phyloP scores from a whole-genome alignment of 1,140 invertebrate genomes.

The Chionoecetes opilio region DNA sequence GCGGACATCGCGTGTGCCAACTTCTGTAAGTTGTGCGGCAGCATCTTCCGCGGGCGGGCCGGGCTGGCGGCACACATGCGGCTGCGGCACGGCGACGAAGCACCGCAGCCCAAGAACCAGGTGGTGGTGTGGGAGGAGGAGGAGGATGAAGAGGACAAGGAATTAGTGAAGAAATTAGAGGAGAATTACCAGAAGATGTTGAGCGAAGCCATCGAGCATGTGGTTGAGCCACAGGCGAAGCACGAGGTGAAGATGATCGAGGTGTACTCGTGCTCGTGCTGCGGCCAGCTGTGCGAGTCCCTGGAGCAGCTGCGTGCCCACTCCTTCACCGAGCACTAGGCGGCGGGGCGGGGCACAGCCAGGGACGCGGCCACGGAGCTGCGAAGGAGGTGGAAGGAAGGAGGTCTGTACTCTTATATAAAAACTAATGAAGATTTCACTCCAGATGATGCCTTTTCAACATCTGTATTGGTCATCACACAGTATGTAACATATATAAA shows the following conservation, averaged over 20 bases:
- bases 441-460: too few species aligned
- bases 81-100: slow-evolving; percentile 39
- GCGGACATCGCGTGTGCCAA: slow-evolving; percentile 37
- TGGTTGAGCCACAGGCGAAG: slow-evolving; percentile 47
- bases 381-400: too few species aligned
- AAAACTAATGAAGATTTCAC: too few species aligned
- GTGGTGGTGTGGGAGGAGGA: not conserved
- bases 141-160: not conserved
- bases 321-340: not conserved
- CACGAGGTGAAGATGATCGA: slow-evolving; percentile 61
- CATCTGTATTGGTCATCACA: too few species aligned
- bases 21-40: slow-evolving; percentile 62
- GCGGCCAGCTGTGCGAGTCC: slow-evolving; percentile 65
- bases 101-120: not conserved
- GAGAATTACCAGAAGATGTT: slow-evolving; percentile 44
- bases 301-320: slow-evolving; percentile 53
- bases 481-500: too few species aligned
- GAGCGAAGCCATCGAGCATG: slow-evolving; percentile 65
- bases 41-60: slow-evolving; percentile 62
- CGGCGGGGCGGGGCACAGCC: too few species aligned
- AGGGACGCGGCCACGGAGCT: too few species aligned
- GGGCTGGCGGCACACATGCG: slow-evolving; percentile 71
- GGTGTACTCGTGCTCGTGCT: slow-evolving; percentile 60
- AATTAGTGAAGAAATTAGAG: not conserved
- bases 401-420: too few species aligned